Percentiles rank a stretch among this genome's conserved stretches.
phyloP scores from a whole-genome alignment of 2,797 vertebrate species.

The Cichlasoma orientale region DNA sequence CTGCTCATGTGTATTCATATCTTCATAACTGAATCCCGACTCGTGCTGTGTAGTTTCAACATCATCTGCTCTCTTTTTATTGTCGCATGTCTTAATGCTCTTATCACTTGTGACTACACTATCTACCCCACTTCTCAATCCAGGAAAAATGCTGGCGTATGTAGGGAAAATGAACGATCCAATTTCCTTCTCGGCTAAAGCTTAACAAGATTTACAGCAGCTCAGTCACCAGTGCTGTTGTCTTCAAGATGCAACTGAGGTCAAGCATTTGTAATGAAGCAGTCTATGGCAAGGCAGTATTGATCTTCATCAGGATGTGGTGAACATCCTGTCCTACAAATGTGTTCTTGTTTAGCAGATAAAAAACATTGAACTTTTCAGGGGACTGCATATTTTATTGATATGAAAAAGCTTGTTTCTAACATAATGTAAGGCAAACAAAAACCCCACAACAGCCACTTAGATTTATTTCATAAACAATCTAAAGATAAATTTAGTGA shows the following conservation, averaged over 20 bases:
- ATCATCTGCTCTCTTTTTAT: constrained; percentile 22
- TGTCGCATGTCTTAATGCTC: constrained; percentile 7
- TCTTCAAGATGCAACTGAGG: constrained; percentile 17
- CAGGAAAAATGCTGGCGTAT: constrained; percentile 1
- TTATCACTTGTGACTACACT: constrained; percentile 16
- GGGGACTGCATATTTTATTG: not conserved
- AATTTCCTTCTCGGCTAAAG: constrained; percentile 21
- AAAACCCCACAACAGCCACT: not conserved
- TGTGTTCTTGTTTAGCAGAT: not conserved
- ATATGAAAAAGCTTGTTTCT: not conserved
- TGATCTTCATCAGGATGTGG: constrained; percentile 22
- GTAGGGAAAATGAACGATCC: constrained; percentile 20
- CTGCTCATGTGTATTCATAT: constrained; percentile 62
- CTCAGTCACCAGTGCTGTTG: not conserved
- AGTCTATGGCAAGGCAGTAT: not conserved
- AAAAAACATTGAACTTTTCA: not conserved
- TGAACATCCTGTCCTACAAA: not conserved
- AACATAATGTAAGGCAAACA: not conserved
- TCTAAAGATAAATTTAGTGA: not conserved
- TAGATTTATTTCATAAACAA: not conserved
- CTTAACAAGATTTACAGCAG: constrained; percentile 22
- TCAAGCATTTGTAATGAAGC: constrained; percentile 9
- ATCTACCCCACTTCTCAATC: not conserved
- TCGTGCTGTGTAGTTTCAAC: constrained; percentile 26
- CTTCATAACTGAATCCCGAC: constrained; percentile 41